phyloP scores from a whole-genome alignment of 2,113 vertebrate genomes.

The chimpanzee (Pan troglodytes) region NHGRI_mPanTro3-v2.1_pri NC_086015.1:183163001-183163500 shows the following conservation, averaged over 20 bases:
- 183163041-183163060: conserved; percentile 44
- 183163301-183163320: conserved; percentile 53
- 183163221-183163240: conserved; percentile 43
- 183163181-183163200: conserved; percentile 4
- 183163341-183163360: conserved; percentile 34
- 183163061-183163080: conserved; percentile 25
- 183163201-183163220: conserved; percentile 62
- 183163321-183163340: conserved; percentile 42
- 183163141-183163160: not conserved
- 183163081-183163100: not conserved
- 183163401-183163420: conserved; percentile 18
- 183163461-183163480: not conserved
- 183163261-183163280: conserved; percentile 49
- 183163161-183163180: not conserved
- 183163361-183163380: not conserved
- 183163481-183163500: conserved; percentile 13
- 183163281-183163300: conserved; percentile 40
- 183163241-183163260: conserved; percentile 58
- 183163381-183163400: not conserved
- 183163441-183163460: not conserved
- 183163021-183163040: conserved; percentile 25
- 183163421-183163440: not conserved
- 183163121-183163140: conserved; percentile 46
- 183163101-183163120: conserved; percentile 1
- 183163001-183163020: conserved; percentile 60